Conservation (phyloP, 2,113 vertebrate species). For the Chaenocephalus aceratus region DNA sequence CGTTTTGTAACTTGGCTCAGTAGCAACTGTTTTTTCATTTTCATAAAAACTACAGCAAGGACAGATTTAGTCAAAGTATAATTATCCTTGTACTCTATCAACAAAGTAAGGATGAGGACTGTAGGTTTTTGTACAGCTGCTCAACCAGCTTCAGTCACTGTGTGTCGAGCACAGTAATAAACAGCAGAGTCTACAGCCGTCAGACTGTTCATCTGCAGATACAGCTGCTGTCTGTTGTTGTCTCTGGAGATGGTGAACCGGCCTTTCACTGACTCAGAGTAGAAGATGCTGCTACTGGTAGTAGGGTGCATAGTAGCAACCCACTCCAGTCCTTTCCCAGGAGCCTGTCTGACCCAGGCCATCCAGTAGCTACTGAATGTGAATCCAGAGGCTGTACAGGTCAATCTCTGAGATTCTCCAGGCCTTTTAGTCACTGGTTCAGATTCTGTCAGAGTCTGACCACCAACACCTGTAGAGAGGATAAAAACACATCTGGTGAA, state of each 20-base stretch:
- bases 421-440: no score
- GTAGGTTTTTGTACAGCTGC: constrained; percentile 1
- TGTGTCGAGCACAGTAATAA: constrained; percentile 33
- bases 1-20: no score
- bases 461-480: no score
- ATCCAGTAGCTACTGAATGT: fast-evolving
- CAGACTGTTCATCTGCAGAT: constrained; percentile 21
- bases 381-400: not conserved
- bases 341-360: no score
- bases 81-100: no score
- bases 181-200: constrained; percentile 32
- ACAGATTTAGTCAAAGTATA: no score
- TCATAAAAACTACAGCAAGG: no score
- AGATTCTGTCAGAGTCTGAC: no score
- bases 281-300: not conserved
- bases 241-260: constrained; percentile 39
- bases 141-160: constrained; percentile 11
- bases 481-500: no score
- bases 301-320: not conserved
- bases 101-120: no score
- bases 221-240: constrained; percentile 1
- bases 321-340: constrained; percentile 7
- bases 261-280: not conserved
- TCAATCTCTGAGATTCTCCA: no score
- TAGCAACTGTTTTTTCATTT: no score